phyloP scores from a whole-genome alignment of 2,888 invertebrate genomes.

The Quadroppia sp. region DNA sequence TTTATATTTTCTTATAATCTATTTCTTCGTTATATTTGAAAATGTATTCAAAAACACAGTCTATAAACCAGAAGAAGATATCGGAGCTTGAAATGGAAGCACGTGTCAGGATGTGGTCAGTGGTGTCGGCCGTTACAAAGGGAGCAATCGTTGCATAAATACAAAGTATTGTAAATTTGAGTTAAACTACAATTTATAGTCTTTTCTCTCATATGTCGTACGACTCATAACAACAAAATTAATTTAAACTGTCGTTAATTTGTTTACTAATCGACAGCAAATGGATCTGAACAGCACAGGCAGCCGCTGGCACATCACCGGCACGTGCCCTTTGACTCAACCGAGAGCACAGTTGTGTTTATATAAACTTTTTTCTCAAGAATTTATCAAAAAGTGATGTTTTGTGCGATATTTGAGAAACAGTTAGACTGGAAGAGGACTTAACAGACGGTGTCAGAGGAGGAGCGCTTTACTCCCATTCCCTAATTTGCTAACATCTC shows the following conservation, averaged over 20 bases:
- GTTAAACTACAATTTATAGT: background rate
- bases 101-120: slow-evolving; percentile 34
- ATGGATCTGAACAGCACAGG: background rate
- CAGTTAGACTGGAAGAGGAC: background rate
- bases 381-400: background rate
- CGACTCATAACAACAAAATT: slow-evolving; percentile 10
- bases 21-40: too few relatives aligned
- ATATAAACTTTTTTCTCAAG: slow-evolving; percentile 11
- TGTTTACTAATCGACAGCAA: background rate
- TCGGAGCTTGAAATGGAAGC: background rate
- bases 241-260: slow-evolving; percentile 8
- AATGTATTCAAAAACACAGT: too few relatives aligned
- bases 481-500: background rate
- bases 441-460: background rate
- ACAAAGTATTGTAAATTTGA: background rate
- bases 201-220: background rate
- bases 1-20: too few relatives aligned
- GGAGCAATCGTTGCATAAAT: background rate
- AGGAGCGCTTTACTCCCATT: slow-evolving; percentile 1
- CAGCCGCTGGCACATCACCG: background rate
- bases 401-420: too few relatives aligned
- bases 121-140: background rate
- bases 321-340: slow-evolving; percentile 5
- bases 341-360: background rate
- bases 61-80: too few relatives aligned